Evolutionary conservation across 2,797 vertebrate genomes (phyloP).

Genomic region (Halcyon chelicuti): DNA sequence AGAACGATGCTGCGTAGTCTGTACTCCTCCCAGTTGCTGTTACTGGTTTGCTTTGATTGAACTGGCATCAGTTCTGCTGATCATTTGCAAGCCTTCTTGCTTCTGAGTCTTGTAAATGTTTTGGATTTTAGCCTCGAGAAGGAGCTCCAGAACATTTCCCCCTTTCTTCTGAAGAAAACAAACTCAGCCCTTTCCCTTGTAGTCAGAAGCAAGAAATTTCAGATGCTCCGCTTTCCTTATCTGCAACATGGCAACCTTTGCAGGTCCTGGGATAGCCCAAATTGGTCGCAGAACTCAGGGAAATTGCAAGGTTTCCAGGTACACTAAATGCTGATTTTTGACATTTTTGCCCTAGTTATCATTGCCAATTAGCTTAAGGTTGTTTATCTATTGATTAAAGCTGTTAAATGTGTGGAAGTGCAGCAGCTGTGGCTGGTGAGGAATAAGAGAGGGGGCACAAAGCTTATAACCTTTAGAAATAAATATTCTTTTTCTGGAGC

Average conservation of each 20-base stretch:
- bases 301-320: not conserved
- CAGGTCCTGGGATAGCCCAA: not conserved
- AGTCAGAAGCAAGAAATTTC: not conserved
- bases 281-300: not conserved
- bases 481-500: slow-evolving; percentile 17
- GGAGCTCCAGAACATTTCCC: not conserved
- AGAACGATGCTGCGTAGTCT: not conserved
- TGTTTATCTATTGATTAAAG: not conserved
- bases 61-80: not conserved
- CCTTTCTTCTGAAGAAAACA: not conserved
- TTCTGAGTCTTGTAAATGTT: slow-evolving; percentile 1
- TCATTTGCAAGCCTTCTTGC: slow-evolving; percentile 10
- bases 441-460: not conserved
- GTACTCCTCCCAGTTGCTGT: not conserved
- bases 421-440: not conserved
- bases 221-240: not conserved
- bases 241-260: not conserved
- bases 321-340: not conserved
- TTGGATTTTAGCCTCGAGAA: not conserved
- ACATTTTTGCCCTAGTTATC: not conserved
- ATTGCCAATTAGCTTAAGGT: not conserved
- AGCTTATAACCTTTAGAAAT: not conserved
- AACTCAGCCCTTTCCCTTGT: not conserved
- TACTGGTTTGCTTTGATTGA: slow-evolving; percentile 15
- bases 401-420: not conserved